Evolutionary conservation across 92 coral and sea anemone genomes (phyloP), one percentile per base, ranked within the genome.

Genomic region (Palythoa grandiflora): DNA sequence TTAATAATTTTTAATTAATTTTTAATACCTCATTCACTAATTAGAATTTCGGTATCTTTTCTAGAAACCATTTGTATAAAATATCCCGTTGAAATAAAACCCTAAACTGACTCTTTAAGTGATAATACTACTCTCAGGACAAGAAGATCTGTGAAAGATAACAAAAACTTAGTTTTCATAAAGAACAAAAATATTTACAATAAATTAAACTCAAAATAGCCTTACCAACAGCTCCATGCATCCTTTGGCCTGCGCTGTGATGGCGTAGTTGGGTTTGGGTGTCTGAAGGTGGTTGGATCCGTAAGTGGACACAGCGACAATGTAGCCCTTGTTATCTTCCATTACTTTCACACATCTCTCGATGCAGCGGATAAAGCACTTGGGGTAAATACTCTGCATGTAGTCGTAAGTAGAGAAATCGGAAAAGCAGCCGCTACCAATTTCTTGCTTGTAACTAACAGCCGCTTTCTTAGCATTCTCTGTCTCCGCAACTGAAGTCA

Each of bases 161-260:
- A 28, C 28, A 28, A 28, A 28, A 28, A 28, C 28, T 28, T 28
- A 28, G 28, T 28, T 28, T 28, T 28, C 28, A 28, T 28, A 28
- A 28, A 28, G 28, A 28, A 28, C 28, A 28, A 28, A 28, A 28
- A 28, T 28, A 28, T 28, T 28, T 28, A 28, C 28, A 28, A 28
- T 28, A 28, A 28, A 28, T 28, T 28, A 28, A 28, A 28, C 28
- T 28, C 28, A 28, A 28, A 28, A 28, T 28, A 28, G 28, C 28
- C 28, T 28, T 87, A 94, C 96, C 96, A 94, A 73, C 9, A 94
- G 59, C 44, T 94, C 96, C 94, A 94, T 88, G 21, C 96, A 89
- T n/a, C 96, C 96, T 70, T 94, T 94, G 3, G 96, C 96, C 83
- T 94, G 96, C 1, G 96, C 93, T n/a, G 96, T 94, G 38, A 94